Conservation (phyloP, 1,140 invertebrate species). For the Aphidius ervi region DNA sequence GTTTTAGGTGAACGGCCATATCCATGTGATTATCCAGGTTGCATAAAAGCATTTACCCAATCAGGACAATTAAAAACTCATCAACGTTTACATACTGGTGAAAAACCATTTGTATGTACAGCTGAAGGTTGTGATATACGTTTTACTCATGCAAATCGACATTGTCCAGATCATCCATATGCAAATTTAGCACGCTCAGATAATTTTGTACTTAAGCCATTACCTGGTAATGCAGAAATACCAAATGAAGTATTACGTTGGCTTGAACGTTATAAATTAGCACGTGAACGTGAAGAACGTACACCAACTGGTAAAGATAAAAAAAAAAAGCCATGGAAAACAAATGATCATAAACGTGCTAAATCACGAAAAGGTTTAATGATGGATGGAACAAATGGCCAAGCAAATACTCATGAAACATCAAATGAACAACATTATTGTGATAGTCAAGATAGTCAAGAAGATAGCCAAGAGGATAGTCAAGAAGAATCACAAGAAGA, state of each 20-base stretch:
- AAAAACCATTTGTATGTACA: constrained; percentile 76
- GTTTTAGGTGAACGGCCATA: constrained; percentile 72
- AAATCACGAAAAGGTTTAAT: constrained; percentile 49
- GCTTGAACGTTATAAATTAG: constrained; percentile 56
- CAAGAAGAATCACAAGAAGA: constrained; percentile 7
- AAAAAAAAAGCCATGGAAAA: constrained; percentile 48
- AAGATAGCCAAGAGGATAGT: constrained; percentile 50
- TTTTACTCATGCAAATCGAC: constrained; percentile 79
- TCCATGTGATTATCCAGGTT: constrained; percentile 73
- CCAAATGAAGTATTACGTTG: constrained; percentile 57
- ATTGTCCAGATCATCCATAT: constrained; percentile 66
- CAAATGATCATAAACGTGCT: constrained; percentile 36
- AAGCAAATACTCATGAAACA: constrained; percentile 44
- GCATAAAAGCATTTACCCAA: constrained; percentile 74
- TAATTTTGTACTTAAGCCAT: constrained; percentile 54
- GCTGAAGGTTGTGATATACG: constrained; percentile 62
- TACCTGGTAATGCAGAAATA: constrained; percentile 53
- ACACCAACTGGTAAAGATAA: constrained; percentile 51
- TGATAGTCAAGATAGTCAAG: constrained; percentile 46
- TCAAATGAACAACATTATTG: constrained; percentile 39
- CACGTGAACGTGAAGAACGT: constrained; percentile 49
- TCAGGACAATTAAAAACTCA: constrained; percentile 82
- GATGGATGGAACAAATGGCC: constrained; percentile 45
- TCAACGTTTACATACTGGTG: constrained; percentile 76
- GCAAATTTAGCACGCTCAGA: constrained; percentile 57